These are phyloP conservation scores for Aldabrachelys gigantea DNA, from an alignment of 2,113 vertebrate species.

Conservation along the genomic window DNA sequence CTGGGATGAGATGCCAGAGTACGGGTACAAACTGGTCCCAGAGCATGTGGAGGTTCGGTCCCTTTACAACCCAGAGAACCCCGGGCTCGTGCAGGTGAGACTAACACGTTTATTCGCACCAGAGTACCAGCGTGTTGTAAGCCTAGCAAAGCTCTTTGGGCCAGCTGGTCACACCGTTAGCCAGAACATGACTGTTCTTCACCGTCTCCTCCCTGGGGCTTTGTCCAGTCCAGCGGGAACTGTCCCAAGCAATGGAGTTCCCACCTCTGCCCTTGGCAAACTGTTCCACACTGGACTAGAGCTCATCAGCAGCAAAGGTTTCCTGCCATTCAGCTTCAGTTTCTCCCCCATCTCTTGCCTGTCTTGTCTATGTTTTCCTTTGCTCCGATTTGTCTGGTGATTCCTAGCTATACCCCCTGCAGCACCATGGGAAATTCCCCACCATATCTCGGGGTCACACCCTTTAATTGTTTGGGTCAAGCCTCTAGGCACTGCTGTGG, in stretches of 20 bases:
- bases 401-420: not conserved
- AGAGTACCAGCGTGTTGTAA: not conserved
- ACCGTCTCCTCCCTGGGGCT: not conserved
- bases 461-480: no score
- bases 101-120: not conserved
- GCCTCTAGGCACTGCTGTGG: no score
- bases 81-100: slow-evolving; percentile 89
- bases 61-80: slow-evolving; percentile 83
- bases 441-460: not conserved
- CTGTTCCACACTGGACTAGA: not conserved
- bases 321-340: not conserved
- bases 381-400: not conserved
- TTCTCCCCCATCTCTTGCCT: not conserved
- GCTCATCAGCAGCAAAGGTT: not conserved
- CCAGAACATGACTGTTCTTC: not conserved
- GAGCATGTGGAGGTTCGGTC: slow-evolving; percentile 91
- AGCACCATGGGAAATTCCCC: not conserved
- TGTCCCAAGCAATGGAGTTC: not conserved
- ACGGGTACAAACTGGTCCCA: slow-evolving; percentile 86
- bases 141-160: not conserved
- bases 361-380: not conserved
- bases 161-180: not conserved
- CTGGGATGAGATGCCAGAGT: slow-evolving; percentile 92
- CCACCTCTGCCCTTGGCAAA: not conserved
- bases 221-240: not conserved